A percentile compares a stretch with the other conserved stretches of the same genome.
Conservation (phyloP, 1,140 invertebrate genomes). For the Popillia japonica region DNA sequence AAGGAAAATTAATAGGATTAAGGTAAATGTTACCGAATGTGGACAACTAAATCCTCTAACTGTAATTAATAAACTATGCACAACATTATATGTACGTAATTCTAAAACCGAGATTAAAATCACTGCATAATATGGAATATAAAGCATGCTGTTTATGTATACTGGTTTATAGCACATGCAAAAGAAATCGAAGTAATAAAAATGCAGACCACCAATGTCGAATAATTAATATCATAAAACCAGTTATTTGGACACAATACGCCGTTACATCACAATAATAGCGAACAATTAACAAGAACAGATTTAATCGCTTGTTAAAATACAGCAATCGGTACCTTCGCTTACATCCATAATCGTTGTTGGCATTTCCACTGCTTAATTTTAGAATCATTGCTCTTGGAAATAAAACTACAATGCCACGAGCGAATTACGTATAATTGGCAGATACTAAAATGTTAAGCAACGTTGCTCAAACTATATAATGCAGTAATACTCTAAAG, state of each 20-base stretch:
- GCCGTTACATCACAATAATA: neutral
- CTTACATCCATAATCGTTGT: neutral
- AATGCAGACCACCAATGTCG: conserved; percentile 10
- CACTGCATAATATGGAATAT: too few species aligned
- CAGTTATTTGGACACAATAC: conserved; percentile 5
- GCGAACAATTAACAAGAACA: conserved; percentile 8
- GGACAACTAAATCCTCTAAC: too few species aligned
- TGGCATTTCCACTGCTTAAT: neutral
- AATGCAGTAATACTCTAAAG: neutral
- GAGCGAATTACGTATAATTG: conserved; percentile 19
- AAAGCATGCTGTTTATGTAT: too few species aligned
- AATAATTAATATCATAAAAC: neutral
- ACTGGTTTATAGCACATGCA: neutral
- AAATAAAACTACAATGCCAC: neutral
- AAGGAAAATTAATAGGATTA: too few species aligned
- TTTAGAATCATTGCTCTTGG: neutral
- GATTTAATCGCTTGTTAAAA: neutral
- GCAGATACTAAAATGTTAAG: neutral
- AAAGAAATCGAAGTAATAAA: neutral
- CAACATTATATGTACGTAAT: too few species aligned
- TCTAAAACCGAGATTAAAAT: too few species aligned
- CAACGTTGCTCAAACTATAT: neutral
- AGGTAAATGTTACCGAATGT: too few species aligned
- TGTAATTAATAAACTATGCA: too few species aligned
- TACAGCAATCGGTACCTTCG: neutral